Evolutionary conservation across 2,113 vertebrate genomes (phyloP).

Genomic region (Myanophis thanlyinensis): DNA sequence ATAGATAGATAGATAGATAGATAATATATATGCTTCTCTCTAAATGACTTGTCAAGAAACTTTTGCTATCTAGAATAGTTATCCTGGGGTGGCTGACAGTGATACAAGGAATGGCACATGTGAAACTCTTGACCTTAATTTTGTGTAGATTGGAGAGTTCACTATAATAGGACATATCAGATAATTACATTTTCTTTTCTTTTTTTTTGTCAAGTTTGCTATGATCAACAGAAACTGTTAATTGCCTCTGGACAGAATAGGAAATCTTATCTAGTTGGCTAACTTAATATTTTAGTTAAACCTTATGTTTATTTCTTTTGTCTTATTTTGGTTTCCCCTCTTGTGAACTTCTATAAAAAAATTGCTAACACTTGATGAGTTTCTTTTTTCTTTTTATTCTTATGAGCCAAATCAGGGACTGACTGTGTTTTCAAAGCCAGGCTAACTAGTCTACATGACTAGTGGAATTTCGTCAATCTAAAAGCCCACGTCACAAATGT

Average conservation of each 20-base stretch:
- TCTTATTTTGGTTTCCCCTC: not conserved
- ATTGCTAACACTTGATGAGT: not conserved
- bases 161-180: not conserved
- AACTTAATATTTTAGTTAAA: not conserved
- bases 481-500: not conserved
- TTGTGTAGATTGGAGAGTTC: too few species aligned
- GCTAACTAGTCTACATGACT: not conserved
- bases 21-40: not conserved
- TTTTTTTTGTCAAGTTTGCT: not conserved
- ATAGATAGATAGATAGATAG: too few species aligned
- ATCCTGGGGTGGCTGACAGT: not conserved
- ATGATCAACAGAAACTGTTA: not conserved
- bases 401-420: not conserved
- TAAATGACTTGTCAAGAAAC: not conserved
- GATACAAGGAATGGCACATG: not conserved
- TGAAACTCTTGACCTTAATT: not conserved
- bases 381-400: not conserved
- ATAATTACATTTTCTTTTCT: not conserved
- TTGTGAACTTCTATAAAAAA: not conserved
- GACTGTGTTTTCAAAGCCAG: not conserved
- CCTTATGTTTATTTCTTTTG: not conserved
- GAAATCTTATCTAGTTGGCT: not conserved
- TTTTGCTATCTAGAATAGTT: not conserved
- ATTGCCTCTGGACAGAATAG: not conserved
- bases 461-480: not conserved